Percentiles rank a stretch among this genome's conserved stretches.
Conservation (phyloP, 1,140 invertebrate genomes). For the Diorhabda sublineata region DNA sequence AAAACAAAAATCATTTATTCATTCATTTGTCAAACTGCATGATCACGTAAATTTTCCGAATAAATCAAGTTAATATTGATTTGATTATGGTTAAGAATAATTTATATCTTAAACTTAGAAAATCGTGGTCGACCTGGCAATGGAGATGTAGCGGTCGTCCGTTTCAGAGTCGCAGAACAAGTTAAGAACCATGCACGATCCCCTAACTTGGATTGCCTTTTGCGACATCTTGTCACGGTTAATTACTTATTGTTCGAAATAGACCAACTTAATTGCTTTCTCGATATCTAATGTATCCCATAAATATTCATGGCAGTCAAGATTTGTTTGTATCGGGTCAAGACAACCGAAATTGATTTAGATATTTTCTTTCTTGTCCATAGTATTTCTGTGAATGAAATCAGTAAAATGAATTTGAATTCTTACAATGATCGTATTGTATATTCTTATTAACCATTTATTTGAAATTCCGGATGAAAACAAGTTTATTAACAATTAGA, state of each 20-base stretch:
- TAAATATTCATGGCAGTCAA: constrained; percentile 15
- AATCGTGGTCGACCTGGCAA: neutral
- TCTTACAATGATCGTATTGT: too few species aligned
- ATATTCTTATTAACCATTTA: too few species aligned
- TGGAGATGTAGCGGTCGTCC: constrained; percentile 12
- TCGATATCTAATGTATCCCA: constrained; percentile 13
- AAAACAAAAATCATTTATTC: too few species aligned
- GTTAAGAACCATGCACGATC: constrained; percentile 1
- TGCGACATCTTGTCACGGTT: constrained; percentile 24
- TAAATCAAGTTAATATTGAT: too few species aligned
- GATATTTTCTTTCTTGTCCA: too few species aligned
- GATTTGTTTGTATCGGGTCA: constrained; percentile 8
- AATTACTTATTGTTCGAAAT: constrained; percentile 28
- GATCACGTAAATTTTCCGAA: too few species aligned
- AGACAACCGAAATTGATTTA: neutral
- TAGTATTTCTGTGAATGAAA: too few species aligned
- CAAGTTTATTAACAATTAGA: too few species aligned
- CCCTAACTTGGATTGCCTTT: constrained; percentile 16
- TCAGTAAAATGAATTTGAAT: too few species aligned
- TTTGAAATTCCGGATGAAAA: too few species aligned
- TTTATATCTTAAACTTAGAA: neutral
- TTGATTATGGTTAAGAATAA: too few species aligned
- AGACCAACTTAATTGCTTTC: constrained; percentile 18
- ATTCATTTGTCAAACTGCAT: too few species aligned
- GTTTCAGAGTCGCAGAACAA: constrained; percentile 10